Conservation (phyloP, 2,113 vertebrate species). For the Empidonax traillii region DNA sequence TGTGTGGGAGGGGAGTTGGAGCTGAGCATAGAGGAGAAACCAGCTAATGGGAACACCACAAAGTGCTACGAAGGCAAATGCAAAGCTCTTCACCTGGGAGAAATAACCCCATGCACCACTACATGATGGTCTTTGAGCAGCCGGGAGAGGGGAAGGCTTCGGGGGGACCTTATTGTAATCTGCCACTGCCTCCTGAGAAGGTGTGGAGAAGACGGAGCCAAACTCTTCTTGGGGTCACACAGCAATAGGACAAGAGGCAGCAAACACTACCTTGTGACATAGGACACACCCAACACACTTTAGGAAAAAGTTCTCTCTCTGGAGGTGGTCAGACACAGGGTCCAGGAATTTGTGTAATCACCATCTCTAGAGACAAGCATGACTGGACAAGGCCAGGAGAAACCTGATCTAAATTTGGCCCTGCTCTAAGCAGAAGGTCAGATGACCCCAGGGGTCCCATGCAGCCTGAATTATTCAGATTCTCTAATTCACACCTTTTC, state of each 20-base stretch:
- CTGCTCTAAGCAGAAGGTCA: not conserved
- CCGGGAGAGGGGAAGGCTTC: not conserved
- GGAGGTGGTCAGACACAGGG: not conserved
- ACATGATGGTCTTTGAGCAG: not conserved
- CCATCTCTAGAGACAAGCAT: not conserved
- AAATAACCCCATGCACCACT: not conserved
- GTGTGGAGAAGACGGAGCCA: not conserved
- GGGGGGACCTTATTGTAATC: not conserved
- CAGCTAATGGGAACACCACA: fast-evolving
- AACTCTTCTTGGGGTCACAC: not conserved
- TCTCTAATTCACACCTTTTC: not conserved
- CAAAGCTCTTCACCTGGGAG: not conserved
- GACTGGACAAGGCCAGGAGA: not conserved
- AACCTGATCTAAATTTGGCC: not conserved
- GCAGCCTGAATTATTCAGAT: not conserved
- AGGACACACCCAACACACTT: not conserved
- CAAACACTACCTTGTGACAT: fast-evolving
- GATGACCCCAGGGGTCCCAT: fast-evolving
- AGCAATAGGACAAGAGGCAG: not conserved
- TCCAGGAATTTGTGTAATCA: not conserved
- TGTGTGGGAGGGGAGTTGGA: not conserved
- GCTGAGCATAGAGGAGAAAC: not conserved
- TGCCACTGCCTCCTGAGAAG: not conserved
- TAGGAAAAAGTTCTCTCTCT: not conserved
- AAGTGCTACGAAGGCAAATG: not conserved